Conservation (phyloP, 2,797 vertebrate genomes). For the Dermochelys coriacea region DNA sequence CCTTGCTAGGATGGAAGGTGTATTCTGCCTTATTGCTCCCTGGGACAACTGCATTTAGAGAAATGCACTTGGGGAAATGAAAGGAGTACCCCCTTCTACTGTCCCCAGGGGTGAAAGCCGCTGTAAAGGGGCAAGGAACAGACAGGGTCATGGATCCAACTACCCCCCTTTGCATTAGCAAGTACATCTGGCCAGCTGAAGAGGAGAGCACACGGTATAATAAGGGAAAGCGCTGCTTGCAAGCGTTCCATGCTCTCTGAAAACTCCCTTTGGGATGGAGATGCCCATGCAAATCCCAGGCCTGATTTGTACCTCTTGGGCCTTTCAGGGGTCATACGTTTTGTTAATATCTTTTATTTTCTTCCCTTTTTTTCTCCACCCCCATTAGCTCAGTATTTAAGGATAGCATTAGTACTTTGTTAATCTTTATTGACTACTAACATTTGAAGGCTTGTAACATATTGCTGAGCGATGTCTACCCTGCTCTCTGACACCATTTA, state of each 20-base stretch:
- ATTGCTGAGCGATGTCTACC: not conserved
- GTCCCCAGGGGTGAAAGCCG: not conserved
- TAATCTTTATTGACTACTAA: not conserved
- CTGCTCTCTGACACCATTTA: not conserved
- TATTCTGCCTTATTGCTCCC: not conserved
- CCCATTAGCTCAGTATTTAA: not conserved
- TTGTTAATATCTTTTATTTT: not conserved
- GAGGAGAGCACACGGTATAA: not conserved
- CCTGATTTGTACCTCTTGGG: not conserved
- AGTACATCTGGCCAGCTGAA: not conserved
- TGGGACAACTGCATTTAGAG: not conserved
- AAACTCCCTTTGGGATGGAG: not conserved
- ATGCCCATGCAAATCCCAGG: not conserved
- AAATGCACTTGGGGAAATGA: not conserved
- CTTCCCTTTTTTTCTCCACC: not conserved
- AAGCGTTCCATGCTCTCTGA: not conserved
- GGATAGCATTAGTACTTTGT: not conserved
- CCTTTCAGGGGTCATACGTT: not conserved
- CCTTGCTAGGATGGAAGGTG: not conserved
- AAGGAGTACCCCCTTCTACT: not conserved
- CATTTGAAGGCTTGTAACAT: not conserved
- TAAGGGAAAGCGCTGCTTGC: not conserved
- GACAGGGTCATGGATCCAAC: not conserved
- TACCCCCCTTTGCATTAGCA: not conserved
- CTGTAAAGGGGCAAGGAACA: not conserved